phyloP scores from a whole-genome alignment of 2,888 invertebrate species.

The Acrobasis consociella region DNA sequence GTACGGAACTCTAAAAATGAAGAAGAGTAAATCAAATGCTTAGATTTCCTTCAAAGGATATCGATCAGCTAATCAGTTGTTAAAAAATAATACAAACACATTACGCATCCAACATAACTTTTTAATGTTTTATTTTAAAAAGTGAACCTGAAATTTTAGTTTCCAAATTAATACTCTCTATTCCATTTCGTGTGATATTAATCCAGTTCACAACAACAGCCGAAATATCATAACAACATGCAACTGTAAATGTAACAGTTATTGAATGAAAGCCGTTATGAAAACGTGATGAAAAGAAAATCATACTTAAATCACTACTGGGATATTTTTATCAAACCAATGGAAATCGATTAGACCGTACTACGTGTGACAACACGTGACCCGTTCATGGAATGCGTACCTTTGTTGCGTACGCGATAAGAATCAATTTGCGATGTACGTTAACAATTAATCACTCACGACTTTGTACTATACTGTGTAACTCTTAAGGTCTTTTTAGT shows the following conservation, averaged over 20 bases:
- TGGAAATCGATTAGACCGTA: constrained; percentile 32
- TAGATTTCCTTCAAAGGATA: no score
- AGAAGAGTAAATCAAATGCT: no score
- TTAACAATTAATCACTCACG: constrained; percentile 22
- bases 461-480: constrained; percentile 14
- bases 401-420: constrained; percentile 10
- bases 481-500: constrained; percentile 10
- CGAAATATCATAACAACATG: background rate
- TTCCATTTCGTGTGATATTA: no score
- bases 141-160: no score
- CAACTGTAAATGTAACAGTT: constrained; percentile 16
- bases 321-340: constrained; percentile 29
- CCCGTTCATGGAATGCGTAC: constrained; percentile 10
- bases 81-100: no score
- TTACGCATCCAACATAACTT: no score
- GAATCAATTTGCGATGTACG: constrained; percentile 14
- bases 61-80: no score
- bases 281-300: constrained; percentile 12
- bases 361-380: constrained; percentile 30
- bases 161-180: no score
- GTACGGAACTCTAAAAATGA: no score
- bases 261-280: constrained; percentile 4
- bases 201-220: background rate
- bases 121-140: no score
- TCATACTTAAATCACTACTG: constrained; percentile 4